Percentiles rank a stretch among this genome's conserved stretches.
Conservation (phyloP, 2,797 vertebrate species). For the Sebastes flavidus region DNA sequence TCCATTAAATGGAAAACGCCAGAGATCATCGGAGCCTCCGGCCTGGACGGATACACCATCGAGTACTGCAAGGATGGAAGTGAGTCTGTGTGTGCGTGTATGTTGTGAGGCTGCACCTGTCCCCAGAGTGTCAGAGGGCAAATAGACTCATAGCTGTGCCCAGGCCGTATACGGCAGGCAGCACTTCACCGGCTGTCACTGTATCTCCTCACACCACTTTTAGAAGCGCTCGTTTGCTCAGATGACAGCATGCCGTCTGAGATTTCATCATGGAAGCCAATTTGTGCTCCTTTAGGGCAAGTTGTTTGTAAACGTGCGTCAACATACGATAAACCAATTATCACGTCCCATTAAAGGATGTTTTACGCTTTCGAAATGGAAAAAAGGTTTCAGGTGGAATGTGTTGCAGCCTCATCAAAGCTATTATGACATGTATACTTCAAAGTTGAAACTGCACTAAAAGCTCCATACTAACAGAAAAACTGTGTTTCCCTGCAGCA, state of each 20-base stretch:
- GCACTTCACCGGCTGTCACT: conserved; percentile 72
- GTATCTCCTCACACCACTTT: conserved; percentile 74
- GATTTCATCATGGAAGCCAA: conserved; percentile 56
- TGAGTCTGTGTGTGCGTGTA: conserved; percentile 71
- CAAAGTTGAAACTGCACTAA: background rate
- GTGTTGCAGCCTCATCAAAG: background rate
- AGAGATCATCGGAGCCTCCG: conserved; percentile 78
- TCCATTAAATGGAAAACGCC: conserved; percentile 90
- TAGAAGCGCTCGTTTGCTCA: conserved; percentile 71
- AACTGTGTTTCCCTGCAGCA: conserved; percentile 70
- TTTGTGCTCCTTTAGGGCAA: conserved; percentile 49
- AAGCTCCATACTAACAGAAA: background rate
- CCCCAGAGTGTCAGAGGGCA: conserved; percentile 70
- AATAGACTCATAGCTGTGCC: conserved; percentile 63
- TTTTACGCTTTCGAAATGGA: background rate
- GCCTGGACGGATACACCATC: conserved; percentile 89
- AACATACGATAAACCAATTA: conserved; percentile 61
- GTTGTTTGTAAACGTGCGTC: conserved; percentile 75
- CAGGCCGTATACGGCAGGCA: conserved; percentile 75
- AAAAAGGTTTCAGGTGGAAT: background rate
- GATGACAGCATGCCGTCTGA: conserved; percentile 66
- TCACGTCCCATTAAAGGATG: conserved; percentile 9
- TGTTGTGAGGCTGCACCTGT: conserved; percentile 77
- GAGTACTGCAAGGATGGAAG: conserved; percentile 92
- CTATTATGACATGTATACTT: background rate